Evolutionary conservation across 1,140 invertebrate species (phyloP).

Genomic region (Daktulosphaira vitifoliae): DNA sequence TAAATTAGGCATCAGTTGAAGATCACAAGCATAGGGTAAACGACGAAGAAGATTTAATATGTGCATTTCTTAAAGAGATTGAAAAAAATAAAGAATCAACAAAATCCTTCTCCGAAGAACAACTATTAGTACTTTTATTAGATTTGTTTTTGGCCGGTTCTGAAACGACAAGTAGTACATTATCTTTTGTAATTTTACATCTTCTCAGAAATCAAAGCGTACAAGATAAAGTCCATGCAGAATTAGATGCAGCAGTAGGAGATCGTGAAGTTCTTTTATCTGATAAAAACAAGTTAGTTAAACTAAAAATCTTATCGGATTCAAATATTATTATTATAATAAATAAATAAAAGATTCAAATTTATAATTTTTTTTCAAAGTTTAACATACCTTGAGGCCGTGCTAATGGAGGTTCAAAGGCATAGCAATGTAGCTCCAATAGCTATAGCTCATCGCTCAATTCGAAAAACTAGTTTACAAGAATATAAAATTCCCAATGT

Average conservation of each 20-base stretch:
- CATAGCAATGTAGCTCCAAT: constrained; percentile 51
- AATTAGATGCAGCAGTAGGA: constrained; percentile 60
- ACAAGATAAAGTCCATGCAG: constrained; percentile 54
- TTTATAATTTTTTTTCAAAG: constrained; percentile 42
- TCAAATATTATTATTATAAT: neutral
- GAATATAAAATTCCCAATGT: constrained; percentile 59
- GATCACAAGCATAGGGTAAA: neutral
- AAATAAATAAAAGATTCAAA: neutral
- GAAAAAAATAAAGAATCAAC: constrained; percentile 50
- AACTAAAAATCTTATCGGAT: constrained; percentile 25
- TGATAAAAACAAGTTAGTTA: constrained; percentile 36
- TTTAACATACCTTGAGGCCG: constrained; percentile 54
- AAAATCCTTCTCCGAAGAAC: constrained; percentile 49
- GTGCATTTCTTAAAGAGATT: constrained; percentile 47
- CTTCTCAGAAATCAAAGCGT: constrained; percentile 57
- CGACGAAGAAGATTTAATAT: constrained; percentile 21
- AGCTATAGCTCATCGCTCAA: constrained; percentile 53
- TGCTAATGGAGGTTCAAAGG: constrained; percentile 53
- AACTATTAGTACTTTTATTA: constrained; percentile 55
- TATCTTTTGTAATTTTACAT: constrained; percentile 54
- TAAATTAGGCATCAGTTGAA: constrained; percentile 10
- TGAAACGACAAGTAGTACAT: constrained; percentile 59
- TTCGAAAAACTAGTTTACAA: constrained; percentile 48
- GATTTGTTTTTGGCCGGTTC: constrained; percentile 63
- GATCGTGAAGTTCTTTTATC: constrained; percentile 26